phyloP scores from a whole-genome alignment of 2,888 invertebrate genomes.

The Eilema caniola region DNA sequence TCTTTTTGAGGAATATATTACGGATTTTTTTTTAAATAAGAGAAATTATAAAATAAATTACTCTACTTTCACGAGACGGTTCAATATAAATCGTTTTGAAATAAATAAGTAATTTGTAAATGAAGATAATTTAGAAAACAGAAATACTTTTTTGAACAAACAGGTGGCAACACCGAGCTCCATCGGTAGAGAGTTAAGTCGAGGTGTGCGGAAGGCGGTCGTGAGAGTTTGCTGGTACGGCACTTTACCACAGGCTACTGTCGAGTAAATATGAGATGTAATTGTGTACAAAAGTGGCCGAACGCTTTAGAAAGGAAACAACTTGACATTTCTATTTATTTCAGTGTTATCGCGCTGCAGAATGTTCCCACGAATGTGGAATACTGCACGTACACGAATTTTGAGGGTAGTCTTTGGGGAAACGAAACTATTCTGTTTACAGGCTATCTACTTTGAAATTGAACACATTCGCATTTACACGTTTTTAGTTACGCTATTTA shows the following conservation, averaged over 20 bases:
- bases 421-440: background rate
- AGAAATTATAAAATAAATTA: no score
- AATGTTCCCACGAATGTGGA: background rate
- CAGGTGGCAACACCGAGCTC: background rate
- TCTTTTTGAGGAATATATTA: no score
- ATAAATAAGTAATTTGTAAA: no score
- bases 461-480: no score
- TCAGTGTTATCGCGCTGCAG: background rate
- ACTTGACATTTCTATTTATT: constrained; percentile 2
- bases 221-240: constrained; percentile 15
- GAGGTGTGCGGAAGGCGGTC: constrained; percentile 29
- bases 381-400: background rate
- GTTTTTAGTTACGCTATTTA: no score
- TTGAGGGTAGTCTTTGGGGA: background rate
- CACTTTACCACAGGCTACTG: constrained; percentile 1
- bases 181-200: constrained; percentile 23
- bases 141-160: background rate
- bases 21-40: no score
- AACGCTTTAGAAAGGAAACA: constrained; percentile 10
- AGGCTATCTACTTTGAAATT: no score
- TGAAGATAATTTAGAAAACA: no score
- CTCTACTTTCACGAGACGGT: no score
- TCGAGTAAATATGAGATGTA: constrained; percentile 7
- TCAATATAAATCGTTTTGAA: no score
- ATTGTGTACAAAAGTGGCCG: background rate